phyloP scores from a whole-genome alignment of 35 echinoderm and acorn worm species.

The Apostichopus parvimensis region DNA sequence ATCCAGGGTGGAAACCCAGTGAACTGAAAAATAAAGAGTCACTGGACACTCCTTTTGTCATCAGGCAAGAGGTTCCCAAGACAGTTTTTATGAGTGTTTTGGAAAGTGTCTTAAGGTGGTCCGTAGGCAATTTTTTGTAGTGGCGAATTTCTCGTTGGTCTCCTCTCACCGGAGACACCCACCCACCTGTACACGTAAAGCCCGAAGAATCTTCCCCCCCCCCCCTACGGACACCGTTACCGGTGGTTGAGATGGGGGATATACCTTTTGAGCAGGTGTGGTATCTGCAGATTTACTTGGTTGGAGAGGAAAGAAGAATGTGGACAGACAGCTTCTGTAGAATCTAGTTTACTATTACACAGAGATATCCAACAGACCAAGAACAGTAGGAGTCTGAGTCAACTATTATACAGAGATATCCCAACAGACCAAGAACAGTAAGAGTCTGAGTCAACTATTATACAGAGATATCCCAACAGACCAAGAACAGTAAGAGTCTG shows the following conservation, averaged over 20 bases:
- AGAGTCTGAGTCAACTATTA: background rate
- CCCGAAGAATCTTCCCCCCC: background rate
- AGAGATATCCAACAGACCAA: background rate
- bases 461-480: background rate
- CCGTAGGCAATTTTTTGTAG: constrained; percentile 41
- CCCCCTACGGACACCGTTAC: background rate
- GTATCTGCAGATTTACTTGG: background rate
- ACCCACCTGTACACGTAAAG: background rate
- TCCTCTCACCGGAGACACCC: background rate
- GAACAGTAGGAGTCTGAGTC: background rate
- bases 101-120: constrained; percentile 36
- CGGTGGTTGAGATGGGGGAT: background rate
- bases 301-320: background rate
- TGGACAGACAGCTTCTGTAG: background rate
- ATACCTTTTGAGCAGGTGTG: background rate
- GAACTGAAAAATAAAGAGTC: constrained; percentile 40
- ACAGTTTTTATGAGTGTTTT: constrained; percentile 10
- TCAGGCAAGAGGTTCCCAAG: constrained; percentile 69
- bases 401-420: background rate
- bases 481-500: background rate
- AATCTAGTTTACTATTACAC: background rate
- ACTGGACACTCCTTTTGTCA: constrained; percentile 80
- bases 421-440: background rate
- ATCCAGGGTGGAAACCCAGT: constrained; percentile 74
- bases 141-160: background rate